Conservation (phyloP, 2,113 vertebrate genomes). For the Muntiacus reevesi region DNA sequence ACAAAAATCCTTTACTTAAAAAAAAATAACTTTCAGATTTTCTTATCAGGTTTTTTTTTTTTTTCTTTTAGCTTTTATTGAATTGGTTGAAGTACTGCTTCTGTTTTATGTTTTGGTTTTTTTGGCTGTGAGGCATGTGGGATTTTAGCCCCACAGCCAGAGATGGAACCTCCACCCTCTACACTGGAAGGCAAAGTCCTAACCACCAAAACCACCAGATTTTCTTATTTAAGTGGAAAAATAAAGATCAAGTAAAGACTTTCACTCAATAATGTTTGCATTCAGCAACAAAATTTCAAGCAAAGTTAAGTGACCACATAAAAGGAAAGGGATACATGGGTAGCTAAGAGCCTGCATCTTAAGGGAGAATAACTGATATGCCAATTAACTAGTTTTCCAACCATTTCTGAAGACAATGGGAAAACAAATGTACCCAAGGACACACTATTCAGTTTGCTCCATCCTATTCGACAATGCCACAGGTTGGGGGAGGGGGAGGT, state of each 20-base stretch:
- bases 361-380: not conserved
- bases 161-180: not conserved
- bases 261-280: slow-evolving; percentile 7
- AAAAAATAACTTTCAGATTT: not conserved
- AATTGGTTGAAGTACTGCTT: not conserved
- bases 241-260: not conserved
- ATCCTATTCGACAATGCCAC: rapidly evolving
- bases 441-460: not conserved
- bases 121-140: not conserved
- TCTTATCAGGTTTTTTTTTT: not conserved
- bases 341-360: not conserved
- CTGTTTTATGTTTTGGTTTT: not conserved
- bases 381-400: not conserved
- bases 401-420: not conserved
- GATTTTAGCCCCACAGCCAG: not conserved
- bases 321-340: not conserved
- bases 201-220: not conserved
- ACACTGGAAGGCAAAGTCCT: not conserved
- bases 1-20: not conserved
- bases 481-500: not conserved
- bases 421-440: rapidly evolving
- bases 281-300: not conserved
- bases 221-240: slow-evolving; percentile 23
- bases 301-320: not conserved
- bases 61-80: not conserved